phyloP scores from a whole-genome alignment of 2,113 vertebrate species.

The Chaenogobius annularis region DNA sequence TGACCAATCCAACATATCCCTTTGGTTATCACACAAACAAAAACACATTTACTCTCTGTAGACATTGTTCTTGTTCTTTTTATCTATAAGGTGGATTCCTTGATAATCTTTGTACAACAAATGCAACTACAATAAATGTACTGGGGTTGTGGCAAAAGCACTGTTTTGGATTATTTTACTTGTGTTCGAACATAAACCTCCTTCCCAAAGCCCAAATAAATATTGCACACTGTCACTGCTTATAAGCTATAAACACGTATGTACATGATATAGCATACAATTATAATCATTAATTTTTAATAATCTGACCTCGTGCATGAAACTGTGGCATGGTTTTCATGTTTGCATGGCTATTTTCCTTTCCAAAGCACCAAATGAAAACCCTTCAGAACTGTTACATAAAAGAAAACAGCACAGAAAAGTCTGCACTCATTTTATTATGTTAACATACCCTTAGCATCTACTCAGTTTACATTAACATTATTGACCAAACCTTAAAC shows the following conservation, averaged over 20 bases:
- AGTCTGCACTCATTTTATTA: neutral
- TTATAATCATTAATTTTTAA: neutral
- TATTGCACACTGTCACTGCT: neutral
- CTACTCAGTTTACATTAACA: neutral
- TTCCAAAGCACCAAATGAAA: neutral
- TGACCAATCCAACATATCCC: constrained; percentile 28
- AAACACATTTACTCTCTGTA: constrained; percentile 39
- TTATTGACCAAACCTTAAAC: constrained; percentile 13
- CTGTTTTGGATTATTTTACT: constrained; percentile 56
- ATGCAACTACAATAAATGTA: constrained; percentile 69
- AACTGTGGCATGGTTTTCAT: constrained; percentile 53
- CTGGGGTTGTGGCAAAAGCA: constrained; percentile 61
- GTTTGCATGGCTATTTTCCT: constrained; percentile 64
- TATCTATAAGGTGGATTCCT: constrained; percentile 41
- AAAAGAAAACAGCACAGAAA: constrained; percentile 12
- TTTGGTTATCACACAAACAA: constrained; percentile 32
- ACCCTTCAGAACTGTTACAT: neutral
- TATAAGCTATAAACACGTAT: neutral
- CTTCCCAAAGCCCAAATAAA: constrained; percentile 2
- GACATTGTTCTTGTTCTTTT: constrained; percentile 38
- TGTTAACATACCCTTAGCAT: neutral
- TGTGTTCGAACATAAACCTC: constrained; percentile 45
- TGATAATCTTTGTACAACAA: constrained; percentile 67
- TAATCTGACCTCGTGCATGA: constrained; percentile 56
- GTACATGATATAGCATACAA: neutral